Conservation (phyloP, 2,113 vertebrate genomes). For the Cyanistes caeruleus region DNA sequence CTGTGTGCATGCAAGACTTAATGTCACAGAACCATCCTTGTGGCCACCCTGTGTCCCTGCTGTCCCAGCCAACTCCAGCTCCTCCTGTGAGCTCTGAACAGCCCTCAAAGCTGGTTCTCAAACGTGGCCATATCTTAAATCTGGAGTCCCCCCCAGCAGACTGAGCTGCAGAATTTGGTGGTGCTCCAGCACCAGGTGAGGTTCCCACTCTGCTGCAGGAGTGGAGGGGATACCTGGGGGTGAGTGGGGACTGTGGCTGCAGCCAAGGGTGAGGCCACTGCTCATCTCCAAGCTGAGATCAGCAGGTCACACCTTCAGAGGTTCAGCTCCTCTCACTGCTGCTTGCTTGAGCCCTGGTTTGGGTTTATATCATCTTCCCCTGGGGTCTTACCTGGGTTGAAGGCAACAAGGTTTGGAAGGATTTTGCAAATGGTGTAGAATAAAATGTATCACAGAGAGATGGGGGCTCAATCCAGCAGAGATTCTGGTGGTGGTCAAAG, state of each 20-base stretch:
- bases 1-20: not conserved
- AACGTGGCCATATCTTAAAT: accelerated
- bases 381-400: accelerated
- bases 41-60: not conserved
- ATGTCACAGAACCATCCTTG: not conserved
- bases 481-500: not conserved
- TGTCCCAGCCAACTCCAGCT: not conserved
- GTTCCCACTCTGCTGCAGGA: not conserved
- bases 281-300: not conserved
- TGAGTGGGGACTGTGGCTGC: accelerated
- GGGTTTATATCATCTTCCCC: not conserved
- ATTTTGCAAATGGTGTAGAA: not conserved
- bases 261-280: not conserved
- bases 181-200: not conserved
- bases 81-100: not conserved
- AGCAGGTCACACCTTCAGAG: not conserved
- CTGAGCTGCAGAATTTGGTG: not conserved
- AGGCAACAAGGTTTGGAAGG: not conserved
- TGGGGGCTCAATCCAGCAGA: not conserved
- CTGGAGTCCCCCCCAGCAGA: not conserved
- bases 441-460: not conserved
- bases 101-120: not conserved
- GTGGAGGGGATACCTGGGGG: not conserved
- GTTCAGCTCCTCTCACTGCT: not conserved
- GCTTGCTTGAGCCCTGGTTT: not conserved